These are phyloP conservation scores for Tamandua tetradactyla DNA, from an alignment of 2,797 vertebrate species.

Conservation along the genomic window DNA sequence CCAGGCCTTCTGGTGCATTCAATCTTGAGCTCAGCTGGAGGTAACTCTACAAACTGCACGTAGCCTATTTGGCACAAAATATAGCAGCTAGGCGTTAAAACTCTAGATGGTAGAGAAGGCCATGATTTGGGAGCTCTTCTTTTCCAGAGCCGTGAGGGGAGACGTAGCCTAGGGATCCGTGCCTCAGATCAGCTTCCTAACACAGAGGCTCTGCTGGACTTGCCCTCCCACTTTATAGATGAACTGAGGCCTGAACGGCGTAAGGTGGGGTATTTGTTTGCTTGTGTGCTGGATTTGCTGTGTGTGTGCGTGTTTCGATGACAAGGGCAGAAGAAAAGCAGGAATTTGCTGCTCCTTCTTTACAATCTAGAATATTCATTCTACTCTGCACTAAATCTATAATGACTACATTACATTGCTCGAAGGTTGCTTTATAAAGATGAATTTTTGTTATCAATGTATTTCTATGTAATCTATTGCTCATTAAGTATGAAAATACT, in stretches of 20 bases:
- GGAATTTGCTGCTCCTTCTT: neutral
- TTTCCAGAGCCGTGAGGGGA: neutral
- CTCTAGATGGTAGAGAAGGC: neutral
- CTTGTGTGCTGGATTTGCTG: too few species aligned
- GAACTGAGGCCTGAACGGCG: neutral
- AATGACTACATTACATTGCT: constrained; percentile 26
- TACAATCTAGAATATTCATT: constrained; percentile 28
- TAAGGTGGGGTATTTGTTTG: neutral
- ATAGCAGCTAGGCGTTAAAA: neutral
- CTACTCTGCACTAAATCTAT: neutral
- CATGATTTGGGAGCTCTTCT: neutral
- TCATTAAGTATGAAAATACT: constrained; percentile 54
- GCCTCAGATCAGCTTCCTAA: too few species aligned
- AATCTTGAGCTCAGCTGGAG: neutral
- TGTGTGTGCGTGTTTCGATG: neutral
- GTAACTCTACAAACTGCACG: neutral
- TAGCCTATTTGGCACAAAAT: neutral
- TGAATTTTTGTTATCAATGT: neutral
- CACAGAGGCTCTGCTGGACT: neutral
- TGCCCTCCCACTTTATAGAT: neutral
- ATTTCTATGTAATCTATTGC: constrained; percentile 26
- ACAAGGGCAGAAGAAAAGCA: neutral
- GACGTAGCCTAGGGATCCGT: too few species aligned
- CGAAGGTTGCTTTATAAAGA: constrained; percentile 29
- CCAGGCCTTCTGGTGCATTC: neutral